phyloP scores from a whole-genome alignment of 2,797 vertebrate species.

The Holocentrus rufus region DNA sequence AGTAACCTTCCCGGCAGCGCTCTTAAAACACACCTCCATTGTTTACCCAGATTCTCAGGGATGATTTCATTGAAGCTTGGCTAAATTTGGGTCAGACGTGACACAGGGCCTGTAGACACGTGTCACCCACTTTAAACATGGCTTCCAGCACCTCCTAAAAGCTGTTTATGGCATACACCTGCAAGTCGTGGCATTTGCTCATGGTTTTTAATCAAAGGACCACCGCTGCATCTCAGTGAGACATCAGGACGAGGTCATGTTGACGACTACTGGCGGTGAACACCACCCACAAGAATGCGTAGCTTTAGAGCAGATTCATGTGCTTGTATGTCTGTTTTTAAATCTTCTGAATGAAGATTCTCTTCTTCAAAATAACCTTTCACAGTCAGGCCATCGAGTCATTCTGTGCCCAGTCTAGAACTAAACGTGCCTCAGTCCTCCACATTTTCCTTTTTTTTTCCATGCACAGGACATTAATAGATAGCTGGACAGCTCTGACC shows the following conservation, averaged over 20 bases:
- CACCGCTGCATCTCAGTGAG: conserved; percentile 15
- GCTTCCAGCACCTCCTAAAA: conserved; percentile 39
- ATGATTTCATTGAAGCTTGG: conserved; percentile 37
- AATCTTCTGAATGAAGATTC: no score
- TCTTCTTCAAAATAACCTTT: no score
- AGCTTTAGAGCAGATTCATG: not conserved
- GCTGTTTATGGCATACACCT: conserved; percentile 55
- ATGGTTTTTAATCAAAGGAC: conserved; percentile 34
- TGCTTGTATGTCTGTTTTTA: conserved; percentile 3
- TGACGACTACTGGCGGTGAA: conserved; percentile 20
- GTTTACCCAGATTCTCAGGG: not conserved
- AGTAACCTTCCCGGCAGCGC: not conserved
- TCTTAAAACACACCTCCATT: not conserved
- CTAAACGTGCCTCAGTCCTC: not conserved
- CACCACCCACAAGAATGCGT: not conserved
- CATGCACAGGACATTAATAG: no score
- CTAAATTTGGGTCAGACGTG: conserved; percentile 55
- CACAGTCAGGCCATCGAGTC: not conserved
- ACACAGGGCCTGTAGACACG: conserved; percentile 27
- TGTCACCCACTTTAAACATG: conserved; percentile 43
- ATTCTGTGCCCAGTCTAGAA: not conserved
- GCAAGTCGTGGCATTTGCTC: conserved; percentile 21
- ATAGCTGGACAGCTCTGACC: not conserved
- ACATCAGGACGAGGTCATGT: conserved; percentile 12
- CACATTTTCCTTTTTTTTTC: not conserved